Base-by-base conservation (phyloP, 2,888 invertebrate genomes). In the Cremastinae sp. region DNA sequence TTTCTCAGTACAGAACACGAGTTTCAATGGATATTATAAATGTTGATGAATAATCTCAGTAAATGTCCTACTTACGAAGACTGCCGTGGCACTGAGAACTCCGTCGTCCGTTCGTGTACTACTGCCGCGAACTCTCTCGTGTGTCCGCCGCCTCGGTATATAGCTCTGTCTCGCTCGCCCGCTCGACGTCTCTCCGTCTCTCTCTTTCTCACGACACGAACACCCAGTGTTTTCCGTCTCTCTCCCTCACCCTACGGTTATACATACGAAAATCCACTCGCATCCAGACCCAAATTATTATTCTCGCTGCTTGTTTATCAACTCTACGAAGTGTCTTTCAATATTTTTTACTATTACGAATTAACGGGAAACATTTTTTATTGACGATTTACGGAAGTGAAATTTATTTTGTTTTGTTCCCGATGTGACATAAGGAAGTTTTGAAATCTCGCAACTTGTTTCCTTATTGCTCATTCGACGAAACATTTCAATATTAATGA, bases 11-110 rank as follows among this genome's bases (percentile, higher is more conserved):
- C 58, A 61, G 36, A 43, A 53, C 51, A 51, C 7, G 34, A 43
- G 3, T 14, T 14, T 38, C 53, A 28, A 38, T 9, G 53, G 22
- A 14, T 36, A 49, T 41, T 70, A 28, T 9, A 61, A 61, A 56
- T 47, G 61, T 59, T 45, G 45, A 59, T 58, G 71, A 71, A 68
- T 36, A 78, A 74, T 69, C 76, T 65, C 56, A 54, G 61, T 45
- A 68, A 69, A 76, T 76, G 79, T 80, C 79, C 79, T 80, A 80
- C 79, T 80, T 80, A 80, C 79, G 20, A 69, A 70, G 78, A 61
- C 76, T 66, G 78, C 74, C 78, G 76, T 74, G 75, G 75, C 79
- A 74, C 79, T 74, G 78, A 76, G 74, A 74, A 73, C 72, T 74
- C 53, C 61, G 73, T 28, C 28, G 28, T 77, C 76, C 71, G 78